These are phyloP conservation scores for Amblyopsis rosae DNA, from an alignment of 2,113 vertebrate species.

Conservation along the genomic window DNA sequence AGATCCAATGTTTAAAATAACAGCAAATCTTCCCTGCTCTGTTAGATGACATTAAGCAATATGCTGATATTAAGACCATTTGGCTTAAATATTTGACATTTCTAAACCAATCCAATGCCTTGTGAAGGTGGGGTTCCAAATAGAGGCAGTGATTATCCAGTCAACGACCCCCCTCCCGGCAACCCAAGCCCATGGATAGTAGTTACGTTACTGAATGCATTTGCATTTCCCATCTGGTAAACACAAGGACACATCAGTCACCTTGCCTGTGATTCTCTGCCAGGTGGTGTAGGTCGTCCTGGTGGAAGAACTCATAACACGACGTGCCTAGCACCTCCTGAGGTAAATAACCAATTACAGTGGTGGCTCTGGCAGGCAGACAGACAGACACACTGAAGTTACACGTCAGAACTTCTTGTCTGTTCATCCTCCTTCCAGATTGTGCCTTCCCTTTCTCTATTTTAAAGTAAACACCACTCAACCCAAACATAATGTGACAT, in stretches of 20 bases:
- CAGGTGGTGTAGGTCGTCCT: conserved; percentile 86
- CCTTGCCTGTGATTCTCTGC: conserved; percentile 91
- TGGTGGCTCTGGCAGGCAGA: conserved; percentile 77
- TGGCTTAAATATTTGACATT: no score
- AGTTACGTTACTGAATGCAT: neutral
- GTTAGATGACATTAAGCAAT: no score
- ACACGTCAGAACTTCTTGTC: neutral
- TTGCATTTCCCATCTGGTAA: neutral
- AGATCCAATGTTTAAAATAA: no score
- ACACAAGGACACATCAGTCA: conserved; percentile 48
- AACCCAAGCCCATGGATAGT: no score
- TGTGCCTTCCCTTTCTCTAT: neutral
- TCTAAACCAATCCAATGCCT: no score
- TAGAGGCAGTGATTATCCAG: no score
- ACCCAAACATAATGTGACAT: conserved; percentile 16
- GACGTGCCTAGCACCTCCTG: conserved; percentile 90
- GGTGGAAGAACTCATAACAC: conserved; percentile 92
- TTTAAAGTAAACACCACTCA: neutral
- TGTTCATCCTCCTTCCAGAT: neutral
- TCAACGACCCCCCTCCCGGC: no score
- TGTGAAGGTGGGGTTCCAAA: no score
- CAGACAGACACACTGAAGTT: neutral
- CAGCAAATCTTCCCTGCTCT: no score
- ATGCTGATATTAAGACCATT: no score
- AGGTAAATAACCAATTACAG: conserved; percentile 85